Percentiles rank a stretch among this genome's conserved stretches.
Evolutionary conservation across 2,888 invertebrate species (phyloP).

Genomic region (Catocala nupta): DNA sequence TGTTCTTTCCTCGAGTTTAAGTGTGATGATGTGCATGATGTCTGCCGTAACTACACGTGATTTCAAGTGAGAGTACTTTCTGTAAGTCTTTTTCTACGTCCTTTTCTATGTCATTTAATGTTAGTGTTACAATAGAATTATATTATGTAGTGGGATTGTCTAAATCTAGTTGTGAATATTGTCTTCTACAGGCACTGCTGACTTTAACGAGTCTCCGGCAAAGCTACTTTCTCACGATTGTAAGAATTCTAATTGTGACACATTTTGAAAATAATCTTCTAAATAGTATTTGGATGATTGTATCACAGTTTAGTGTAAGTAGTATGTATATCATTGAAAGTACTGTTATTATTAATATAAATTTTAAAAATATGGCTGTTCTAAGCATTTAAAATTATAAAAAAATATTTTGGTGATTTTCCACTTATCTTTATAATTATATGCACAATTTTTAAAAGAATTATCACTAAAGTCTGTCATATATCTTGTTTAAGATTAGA

Average conservation of each 20-base stretch:
- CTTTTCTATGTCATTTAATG: conserved; percentile 85
- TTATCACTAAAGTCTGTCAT: conserved; percentile 70
- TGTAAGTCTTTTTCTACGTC: conserved; percentile 82
- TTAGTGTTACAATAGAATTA: conserved; percentile 72
- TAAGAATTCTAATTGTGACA: conserved; percentile 22
- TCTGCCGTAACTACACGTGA: conserved; percentile 80
- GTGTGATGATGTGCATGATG: conserved; percentile 51
- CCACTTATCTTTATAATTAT: conserved; percentile 48
- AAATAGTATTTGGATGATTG: conserved; percentile 34
- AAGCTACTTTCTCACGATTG: conserved; percentile 18
- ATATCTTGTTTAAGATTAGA: conserved; percentile 44
- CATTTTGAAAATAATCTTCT: conserved; percentile 10
- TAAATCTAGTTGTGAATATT: conserved; percentile 26
- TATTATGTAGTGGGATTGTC: conserved; percentile 19
- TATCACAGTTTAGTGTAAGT: conserved; percentile 37
- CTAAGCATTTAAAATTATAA: conserved; percentile 50
- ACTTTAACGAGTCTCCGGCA: conserved; percentile 7
- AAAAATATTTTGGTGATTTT: conserved; percentile 53
- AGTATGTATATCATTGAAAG: conserved; percentile 20
- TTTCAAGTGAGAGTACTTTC: conserved; percentile 83
- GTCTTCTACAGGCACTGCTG: conserved; percentile 32
- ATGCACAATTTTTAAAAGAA: conserved; percentile 71
- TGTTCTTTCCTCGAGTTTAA: conserved; percentile 32
- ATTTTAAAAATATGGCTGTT: conserved; percentile 58
- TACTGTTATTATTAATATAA: conserved; percentile 29